Percentiles rank a stretch among this genome's conserved stretches.
Conservation (phyloP, 2,113 vertebrate genomes). For the Cacatua alba region DNA sequence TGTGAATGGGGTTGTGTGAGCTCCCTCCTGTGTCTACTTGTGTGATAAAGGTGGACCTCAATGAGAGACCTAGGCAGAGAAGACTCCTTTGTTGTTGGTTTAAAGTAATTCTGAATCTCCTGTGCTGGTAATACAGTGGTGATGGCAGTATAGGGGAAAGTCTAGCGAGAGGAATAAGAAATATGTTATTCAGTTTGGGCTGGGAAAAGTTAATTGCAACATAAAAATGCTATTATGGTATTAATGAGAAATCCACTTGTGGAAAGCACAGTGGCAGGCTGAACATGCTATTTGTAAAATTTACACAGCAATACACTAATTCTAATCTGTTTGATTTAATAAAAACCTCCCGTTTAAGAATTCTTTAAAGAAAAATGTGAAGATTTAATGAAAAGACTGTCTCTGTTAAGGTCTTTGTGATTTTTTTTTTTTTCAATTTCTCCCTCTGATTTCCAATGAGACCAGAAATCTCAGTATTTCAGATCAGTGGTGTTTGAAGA, state of each 20-base stretch:
- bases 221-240: background rate
- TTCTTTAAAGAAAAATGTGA: background rate
- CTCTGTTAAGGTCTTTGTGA: background rate
- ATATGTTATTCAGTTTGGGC: background rate
- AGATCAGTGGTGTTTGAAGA: background rate
- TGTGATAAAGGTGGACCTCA: slow-evolving; percentile 45
- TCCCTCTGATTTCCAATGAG: background rate
- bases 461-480: background rate
- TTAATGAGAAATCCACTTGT: background rate
- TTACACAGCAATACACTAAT: background rate
- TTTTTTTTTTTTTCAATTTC: background rate
- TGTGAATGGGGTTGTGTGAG: slow-evolving; percentile 58
- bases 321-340: background rate
- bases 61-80: background rate
- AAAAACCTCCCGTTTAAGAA: background rate
- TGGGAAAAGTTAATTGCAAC: background rate
- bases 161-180: background rate
- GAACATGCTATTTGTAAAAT: background rate
- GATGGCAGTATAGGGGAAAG: background rate
- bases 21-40: slow-evolving; percentile 67
- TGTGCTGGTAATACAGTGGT: background rate
- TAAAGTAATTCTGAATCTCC: background rate
- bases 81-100: background rate
- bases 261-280: background rate
- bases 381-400: background rate